A percentile compares a stretch with the other conserved stretches of the same genome.
Evolutionary conservation across 2,113 vertebrate species (phyloP).

Genomic region (Capreolus pygargus): DNA sequence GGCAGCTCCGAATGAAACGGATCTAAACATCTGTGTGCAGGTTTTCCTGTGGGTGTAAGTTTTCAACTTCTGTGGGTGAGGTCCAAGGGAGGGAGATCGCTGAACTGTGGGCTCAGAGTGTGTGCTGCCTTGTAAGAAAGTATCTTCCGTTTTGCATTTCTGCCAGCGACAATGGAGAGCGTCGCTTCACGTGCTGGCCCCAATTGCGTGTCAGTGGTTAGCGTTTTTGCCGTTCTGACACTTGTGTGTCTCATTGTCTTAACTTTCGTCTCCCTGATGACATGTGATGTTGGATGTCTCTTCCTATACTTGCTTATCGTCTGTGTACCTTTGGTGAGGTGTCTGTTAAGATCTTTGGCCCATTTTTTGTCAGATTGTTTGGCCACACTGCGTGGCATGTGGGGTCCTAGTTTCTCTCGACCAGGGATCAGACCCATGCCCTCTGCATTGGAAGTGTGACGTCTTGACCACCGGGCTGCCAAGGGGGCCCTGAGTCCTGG

Average conservation of each 20-base stretch:
- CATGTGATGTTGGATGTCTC: rapidly evolving
- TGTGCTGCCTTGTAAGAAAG: neutral
- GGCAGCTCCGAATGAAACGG: neutral
- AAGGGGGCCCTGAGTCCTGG: neutral
- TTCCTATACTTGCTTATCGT: neutral
- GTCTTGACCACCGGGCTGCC: neutral
- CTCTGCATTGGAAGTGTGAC: neutral
- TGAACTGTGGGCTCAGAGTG: rapidly evolving
- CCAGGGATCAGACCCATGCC: neutral
- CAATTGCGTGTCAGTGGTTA: rapidly evolving
- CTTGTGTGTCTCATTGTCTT: neutral
- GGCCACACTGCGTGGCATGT: neutral
- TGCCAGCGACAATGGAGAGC: rapidly evolving
- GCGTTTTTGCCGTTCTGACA: rapidly evolving
- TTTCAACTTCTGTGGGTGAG: neutral
- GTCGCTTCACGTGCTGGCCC: rapidly evolving
- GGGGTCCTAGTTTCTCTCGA: neutral
- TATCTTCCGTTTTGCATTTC: neutral
- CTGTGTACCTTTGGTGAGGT: neutral
- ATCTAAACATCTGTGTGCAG: neutral
- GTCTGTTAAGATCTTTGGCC: neutral
- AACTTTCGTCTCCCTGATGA: neutral
- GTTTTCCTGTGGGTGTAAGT: too few relatives aligned
- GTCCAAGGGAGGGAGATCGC: rapidly evolving
- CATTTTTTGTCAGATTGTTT: neutral